Conservation (phyloP, 2,113 vertebrate species). For the Herpetotheres cachinnans region DNA sequence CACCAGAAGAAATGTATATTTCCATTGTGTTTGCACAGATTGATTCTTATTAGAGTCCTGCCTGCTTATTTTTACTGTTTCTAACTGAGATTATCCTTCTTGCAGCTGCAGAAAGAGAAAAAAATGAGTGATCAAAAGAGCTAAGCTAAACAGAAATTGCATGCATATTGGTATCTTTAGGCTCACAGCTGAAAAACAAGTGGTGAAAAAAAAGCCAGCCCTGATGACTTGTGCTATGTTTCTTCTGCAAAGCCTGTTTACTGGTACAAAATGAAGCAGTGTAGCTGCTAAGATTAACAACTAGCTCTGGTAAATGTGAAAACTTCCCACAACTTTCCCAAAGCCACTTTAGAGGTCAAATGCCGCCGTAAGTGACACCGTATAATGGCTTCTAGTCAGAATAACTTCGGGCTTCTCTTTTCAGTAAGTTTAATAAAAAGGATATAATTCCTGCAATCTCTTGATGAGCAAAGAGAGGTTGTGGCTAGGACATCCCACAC, state of each 20-base stretch:
- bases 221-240: neutral
- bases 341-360: neutral
- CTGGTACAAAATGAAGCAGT: neutral
- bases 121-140: neutral
- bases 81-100: neutral
- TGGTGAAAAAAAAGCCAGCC: neutral
- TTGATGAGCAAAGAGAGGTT: neutral
- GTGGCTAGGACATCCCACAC: neutral
- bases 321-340: neutral
- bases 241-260: neutral
- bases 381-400: neutral
- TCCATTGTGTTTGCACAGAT: neutral
- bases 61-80: neutral
- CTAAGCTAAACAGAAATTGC: neutral
- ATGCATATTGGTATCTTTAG: neutral
- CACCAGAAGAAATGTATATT: neutral
- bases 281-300: neutral
- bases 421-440: neutral
- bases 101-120: neutral
- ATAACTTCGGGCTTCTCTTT: neutral
- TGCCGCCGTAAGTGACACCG: neutral
- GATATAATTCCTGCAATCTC: neutral
- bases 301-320: neutral
- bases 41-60: neutral
- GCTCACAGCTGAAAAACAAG: neutral